Conservation (phyloP, 2,797 vertebrate species). For the Smutsia temminckii region DNA sequence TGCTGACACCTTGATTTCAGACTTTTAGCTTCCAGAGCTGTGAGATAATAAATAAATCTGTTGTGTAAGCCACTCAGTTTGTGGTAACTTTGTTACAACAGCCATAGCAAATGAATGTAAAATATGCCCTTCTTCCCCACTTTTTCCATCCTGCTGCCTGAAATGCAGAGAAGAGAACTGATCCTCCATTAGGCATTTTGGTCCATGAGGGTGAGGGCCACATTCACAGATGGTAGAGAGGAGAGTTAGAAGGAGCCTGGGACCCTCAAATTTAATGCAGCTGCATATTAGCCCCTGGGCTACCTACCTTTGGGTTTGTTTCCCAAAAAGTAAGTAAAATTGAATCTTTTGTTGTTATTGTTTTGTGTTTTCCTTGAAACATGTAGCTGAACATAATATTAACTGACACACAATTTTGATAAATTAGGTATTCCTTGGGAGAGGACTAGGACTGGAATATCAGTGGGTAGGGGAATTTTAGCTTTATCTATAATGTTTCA, state of each 20-base stretch:
- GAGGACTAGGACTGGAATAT: neutral
- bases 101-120: neutral
- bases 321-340: neutral
- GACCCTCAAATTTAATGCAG: neutral
- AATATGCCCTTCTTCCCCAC: neutral
- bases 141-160: neutral
- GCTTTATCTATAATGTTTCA: neutral
- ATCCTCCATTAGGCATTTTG: neutral
- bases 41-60: neutral
- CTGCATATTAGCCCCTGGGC: neutral
- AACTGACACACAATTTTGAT: neutral
- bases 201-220: neutral
- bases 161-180: neutral
- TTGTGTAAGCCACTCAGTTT: neutral
- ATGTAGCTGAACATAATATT: neutral
- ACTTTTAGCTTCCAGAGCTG: neutral
- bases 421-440: neutral
- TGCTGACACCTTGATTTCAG: neutral
- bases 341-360: neutral
- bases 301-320: neutral
- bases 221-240: neutral
- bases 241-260: neutral
- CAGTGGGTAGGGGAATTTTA: neutral
- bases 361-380: slow-evolving; percentile 1
- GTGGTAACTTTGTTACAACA: neutral